These are phyloP conservation scores for Prunella strophiata DNA, from an alignment of 2,797 vertebrate genomes.

Conservation along the genomic window DNA sequence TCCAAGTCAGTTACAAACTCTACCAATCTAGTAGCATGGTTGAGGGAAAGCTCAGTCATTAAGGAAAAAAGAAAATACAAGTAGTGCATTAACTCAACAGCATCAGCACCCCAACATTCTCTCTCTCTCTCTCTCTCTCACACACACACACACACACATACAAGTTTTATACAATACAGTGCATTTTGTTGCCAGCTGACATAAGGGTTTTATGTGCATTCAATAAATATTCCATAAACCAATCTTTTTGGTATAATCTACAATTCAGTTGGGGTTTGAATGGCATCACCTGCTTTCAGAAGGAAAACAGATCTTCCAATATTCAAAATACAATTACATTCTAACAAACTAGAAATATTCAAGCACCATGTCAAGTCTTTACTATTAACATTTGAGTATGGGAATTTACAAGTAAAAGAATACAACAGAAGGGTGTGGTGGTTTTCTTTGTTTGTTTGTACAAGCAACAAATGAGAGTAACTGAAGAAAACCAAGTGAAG, in stretches of 20 bases:
- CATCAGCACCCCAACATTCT: constrained; percentile 21
- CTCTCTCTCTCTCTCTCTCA: neutral
- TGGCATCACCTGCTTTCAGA: neutral
- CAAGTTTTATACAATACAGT: constrained; percentile 59
- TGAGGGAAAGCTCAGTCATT: constrained; percentile 48
- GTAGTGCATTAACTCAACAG: constrained; percentile 59
- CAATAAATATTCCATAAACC: constrained; percentile 56
- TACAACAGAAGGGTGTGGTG: neutral
- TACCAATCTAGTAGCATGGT: constrained; percentile 39
- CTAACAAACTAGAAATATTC: constrained; percentile 42
- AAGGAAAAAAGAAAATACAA: constrained; percentile 45
- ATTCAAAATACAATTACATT: constrained; percentile 18
- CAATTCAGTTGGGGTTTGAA: constrained; percentile 39
- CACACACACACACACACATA: neutral
- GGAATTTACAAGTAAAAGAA: constrained; percentile 34
- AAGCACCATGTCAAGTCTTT: constrained; percentile 48
- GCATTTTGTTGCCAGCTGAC: constrained; percentile 60
- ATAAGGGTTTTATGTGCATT: constrained; percentile 55
- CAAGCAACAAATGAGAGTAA: constrained; percentile 43
- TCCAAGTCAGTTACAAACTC: constrained; percentile 66
- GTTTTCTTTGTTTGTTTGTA: neutral
- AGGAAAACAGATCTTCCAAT: constrained; percentile 5
- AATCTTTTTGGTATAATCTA: constrained; percentile 58
- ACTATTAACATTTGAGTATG: neutral
- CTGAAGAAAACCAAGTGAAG: neutral